Conservation (phyloP, 2,113 vertebrate genomes). For the Hyperopisus bebe region DNA sequence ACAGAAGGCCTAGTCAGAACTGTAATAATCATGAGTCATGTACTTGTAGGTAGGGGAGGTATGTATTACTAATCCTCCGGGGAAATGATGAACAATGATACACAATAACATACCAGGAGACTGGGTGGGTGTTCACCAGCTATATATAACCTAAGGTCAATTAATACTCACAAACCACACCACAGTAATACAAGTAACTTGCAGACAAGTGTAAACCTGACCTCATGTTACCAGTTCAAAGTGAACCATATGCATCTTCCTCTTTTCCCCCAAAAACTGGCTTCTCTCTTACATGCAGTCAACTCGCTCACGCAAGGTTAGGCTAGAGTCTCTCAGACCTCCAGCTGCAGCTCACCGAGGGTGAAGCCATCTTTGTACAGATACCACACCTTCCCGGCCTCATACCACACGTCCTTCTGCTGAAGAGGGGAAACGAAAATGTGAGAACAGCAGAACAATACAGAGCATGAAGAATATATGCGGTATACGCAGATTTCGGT, state of each 20-base stretch:
- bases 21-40: not conserved
- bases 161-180: not conserved
- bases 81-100: not conserved
- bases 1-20: not conserved
- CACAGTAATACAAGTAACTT: not conserved
- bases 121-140: not conserved
- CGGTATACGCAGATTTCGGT: not conserved
- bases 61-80: not conserved
- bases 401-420: slow-evolving; percentile 74
- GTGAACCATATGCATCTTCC: not conserved
- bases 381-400: slow-evolving; percentile 82
- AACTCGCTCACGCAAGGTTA: not conserved
- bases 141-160: not conserved
- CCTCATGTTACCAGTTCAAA: not conserved
- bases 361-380: slow-evolving; percentile 72
- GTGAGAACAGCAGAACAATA: not conserved
- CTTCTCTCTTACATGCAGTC: not conserved
- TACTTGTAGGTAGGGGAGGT: not conserved
- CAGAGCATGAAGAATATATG: not conserved
- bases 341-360: slow-evolving; percentile 59
- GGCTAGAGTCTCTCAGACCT: not conserved
- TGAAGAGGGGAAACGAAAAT: not conserved
- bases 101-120: not conserved
- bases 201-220: not conserved
- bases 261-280: not conserved